These are phyloP conservation scores for Camarhynchus parvulus DNA, from an alignment of 2,113 vertebrate species.

Conservation along the genomic window DNA sequence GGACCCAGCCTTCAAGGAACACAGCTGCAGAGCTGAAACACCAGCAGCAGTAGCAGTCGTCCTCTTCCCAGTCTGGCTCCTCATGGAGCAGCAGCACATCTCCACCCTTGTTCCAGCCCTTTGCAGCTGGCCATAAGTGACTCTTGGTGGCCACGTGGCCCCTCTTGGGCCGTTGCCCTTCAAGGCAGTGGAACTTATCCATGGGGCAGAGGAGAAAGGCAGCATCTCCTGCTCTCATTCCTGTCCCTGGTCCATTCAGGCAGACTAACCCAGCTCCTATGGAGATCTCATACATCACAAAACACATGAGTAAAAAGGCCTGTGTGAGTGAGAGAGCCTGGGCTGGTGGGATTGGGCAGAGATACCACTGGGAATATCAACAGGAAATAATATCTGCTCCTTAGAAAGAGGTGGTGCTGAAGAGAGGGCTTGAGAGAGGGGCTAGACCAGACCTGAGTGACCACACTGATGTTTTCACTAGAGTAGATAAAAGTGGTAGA, in stretches of 20 bases:
- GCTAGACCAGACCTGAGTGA: background rate
- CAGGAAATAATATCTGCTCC: background rate
- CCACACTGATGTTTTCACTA: background rate
- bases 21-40: background rate
- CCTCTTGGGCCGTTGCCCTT: background rate
- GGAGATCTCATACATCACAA: background rate
- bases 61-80: background rate
- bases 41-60: background rate
- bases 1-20: background rate
- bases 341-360: background rate
- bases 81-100: background rate
- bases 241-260: background rate
- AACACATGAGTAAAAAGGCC: background rate
- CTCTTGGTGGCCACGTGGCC: background rate
- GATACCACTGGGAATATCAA: fast-evolving
- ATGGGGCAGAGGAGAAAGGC: background rate
- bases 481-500: background rate
- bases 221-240: background rate
- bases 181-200: background rate
- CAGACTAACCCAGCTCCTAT: background rate
- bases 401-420: background rate
- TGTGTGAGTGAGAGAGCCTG: fast-evolving
- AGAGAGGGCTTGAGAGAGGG: background rate
- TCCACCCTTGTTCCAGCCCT: background rate
- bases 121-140: background rate